Evolutionary conservation across 2,797 vertebrate genomes (phyloP), one percentile per base, ranked within the genome.

Genomic region (Lithobates pipiens): DNA sequence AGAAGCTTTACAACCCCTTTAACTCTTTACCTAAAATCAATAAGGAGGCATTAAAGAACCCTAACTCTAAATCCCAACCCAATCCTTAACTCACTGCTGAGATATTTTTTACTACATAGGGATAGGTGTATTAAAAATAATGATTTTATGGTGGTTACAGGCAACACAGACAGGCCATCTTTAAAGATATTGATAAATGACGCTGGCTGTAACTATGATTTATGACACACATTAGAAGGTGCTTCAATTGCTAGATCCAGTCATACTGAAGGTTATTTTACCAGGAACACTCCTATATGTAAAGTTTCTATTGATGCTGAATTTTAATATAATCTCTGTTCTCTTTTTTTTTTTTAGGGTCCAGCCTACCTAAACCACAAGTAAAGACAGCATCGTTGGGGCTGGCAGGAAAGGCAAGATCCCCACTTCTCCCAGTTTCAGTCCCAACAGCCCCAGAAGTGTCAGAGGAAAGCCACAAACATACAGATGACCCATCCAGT

Each of bases 371-470:
- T 1, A 97, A 97, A 93, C 94, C 96, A 86, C 96, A 97, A 90
- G 96, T 97, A 82, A 98, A 99, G 94, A 99, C 97, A 0, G 97
- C 98, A 0, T 99, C 97, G 8, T 91, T 99, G 61, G 98, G 98
- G 46, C 92, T 98, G 88, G 96, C 96, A 0, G 96, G 97, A 7
- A 98, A 98, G 87, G 97, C 97, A 27, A 95, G 97, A 84, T 98
- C 98, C 0, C 98, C 98, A 10, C 91, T 99, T 89, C 95, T 99
- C 74, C 98, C 98, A 0, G 98, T 99, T 10, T 98, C 96, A 0
- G 98, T 99, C 21, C 97, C 98, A 0, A 99, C 97, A 0, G 98
- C 97, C 1, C 98, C 97, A 0, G 98, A 98, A 89, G 90, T 96
- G 0, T 88, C 93, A 0, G 98, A 99, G 50, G 98, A 98, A 0